Evolutionary conservation across 2,797 vertebrate genomes (phyloP), one percentile per base, ranked within the genome.

Genomic region (Falco concolor): DNA sequence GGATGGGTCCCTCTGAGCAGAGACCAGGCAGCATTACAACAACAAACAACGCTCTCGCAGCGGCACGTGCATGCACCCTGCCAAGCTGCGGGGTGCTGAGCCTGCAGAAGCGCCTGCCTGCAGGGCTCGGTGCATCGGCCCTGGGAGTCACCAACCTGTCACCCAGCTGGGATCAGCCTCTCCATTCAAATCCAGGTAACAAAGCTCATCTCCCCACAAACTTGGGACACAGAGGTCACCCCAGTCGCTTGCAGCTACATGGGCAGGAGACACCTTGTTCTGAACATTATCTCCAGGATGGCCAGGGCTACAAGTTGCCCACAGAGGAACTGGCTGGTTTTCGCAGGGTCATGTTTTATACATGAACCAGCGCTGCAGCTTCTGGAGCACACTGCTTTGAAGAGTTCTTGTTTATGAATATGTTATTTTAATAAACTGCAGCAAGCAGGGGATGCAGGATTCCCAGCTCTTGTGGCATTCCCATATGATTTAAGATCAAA

Each of bases 301-400:
- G 68, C 28, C 89, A 93, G 67, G 73, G 64, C 25, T 42, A 59
- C 50, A 69, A 87, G 81, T 4, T 87, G 56, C 70, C 47, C 47
- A 24, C 16, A 47, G 67, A 75, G 73, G 49, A 87, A 17, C 12
- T 20, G 60, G 52, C 70, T 84, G 84, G 9, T 34, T 92, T 82
- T 53, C 2, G 8, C 74, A 93, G 87, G 74, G 56, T 64, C 47
- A 77, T 95, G 89, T 95, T 85, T 96, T 63, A 92, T 34, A 83
- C 68, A 70, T 74, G 47, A 69, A 25, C 24, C 63, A 87, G 81
- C 82, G 32, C 44, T 68, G 84, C 92, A 86, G 90, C 56, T 63
- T 10, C 59, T 67, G 84, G 42, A 94, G 75, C 77, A 42, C 49
- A 2, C 9, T 22, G 90, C 93, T 96, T 80, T 88, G 89, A 89